phyloP scores from a whole-genome alignment of 2,797 vertebrate genomes.

The Lateolabrax maculatus region DNA sequence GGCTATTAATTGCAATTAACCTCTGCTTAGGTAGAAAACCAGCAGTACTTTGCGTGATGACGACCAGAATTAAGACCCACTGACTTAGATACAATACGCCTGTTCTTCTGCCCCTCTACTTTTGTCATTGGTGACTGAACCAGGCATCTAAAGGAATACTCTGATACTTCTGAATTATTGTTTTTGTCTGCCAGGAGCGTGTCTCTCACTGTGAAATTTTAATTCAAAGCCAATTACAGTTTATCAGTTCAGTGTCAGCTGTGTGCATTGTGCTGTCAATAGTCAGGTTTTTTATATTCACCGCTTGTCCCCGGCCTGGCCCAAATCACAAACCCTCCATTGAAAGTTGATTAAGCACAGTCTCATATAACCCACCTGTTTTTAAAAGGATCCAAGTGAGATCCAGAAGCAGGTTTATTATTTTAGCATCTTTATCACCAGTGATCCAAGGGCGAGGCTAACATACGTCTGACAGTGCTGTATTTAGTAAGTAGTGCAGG shows the following conservation, averaged over 20 bases:
- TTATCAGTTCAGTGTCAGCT: background rate
- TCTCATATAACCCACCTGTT: conserved; percentile 22
- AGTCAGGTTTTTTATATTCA: conserved; percentile 33
- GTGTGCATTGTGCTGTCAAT: conserved; percentile 7
- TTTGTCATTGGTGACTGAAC: background rate
- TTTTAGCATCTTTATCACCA: background rate
- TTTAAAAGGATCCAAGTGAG: background rate
- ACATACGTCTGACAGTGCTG: background rate
- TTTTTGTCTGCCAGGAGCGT: background rate
- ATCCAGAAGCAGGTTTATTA: conserved; percentile 8
- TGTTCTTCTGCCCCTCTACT: background rate
- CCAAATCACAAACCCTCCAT: conserved; percentile 26
- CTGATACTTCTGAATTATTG: background rate
- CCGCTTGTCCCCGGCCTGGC: background rate
- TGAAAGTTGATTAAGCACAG: conserved; percentile 22
- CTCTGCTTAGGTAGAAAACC: conserved; percentile 35
- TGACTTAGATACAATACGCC: conserved; percentile 2
- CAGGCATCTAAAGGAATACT: background rate
- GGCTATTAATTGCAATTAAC: conserved; percentile 61
- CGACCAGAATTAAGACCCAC: background rate
- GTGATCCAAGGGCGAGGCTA: background rate
- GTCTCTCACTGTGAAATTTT: conserved; percentile 14
- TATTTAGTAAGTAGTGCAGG: conserved; percentile 23
- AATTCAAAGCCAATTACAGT: conserved; percentile 33
- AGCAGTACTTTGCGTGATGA: conserved; percentile 41